These are phyloP conservation scores for Mamestra brassicae DNA, from an alignment of 2,888 invertebrate species.

Conservation along the genomic window DNA sequence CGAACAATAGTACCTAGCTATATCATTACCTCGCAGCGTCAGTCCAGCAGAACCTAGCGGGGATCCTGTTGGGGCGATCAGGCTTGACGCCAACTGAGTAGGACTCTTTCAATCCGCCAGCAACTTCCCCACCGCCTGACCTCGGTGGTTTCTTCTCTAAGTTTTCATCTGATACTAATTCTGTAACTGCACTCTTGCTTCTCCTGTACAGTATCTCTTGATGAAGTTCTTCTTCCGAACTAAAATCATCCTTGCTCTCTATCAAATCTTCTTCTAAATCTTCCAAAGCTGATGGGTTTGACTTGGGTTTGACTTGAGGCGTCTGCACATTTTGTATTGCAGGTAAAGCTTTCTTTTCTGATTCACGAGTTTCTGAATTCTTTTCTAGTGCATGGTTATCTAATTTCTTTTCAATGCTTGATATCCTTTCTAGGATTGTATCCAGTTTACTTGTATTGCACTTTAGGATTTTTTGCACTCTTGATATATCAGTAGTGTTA, in stretches of 20 bases:
- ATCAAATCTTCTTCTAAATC: constrained; percentile 77
- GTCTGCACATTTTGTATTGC: constrained; percentile 35
- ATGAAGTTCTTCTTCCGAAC: constrained; percentile 77
- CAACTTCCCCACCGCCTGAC: constrained; percentile 74
- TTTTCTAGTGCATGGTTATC: constrained; percentile 48
- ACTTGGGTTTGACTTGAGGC: constrained; percentile 55
- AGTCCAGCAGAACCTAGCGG: constrained; percentile 86
- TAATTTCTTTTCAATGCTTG: constrained; percentile 79
- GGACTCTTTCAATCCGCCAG: constrained; percentile 50
- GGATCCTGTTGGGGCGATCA: constrained; percentile 77
- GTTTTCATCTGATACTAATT: constrained; percentile 52
- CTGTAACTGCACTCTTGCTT: constrained; percentile 63
- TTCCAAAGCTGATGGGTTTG: constrained; percentile 76
- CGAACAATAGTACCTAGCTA: constrained; percentile 33
- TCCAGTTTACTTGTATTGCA: constrained; percentile 78
- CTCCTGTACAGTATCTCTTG: constrained; percentile 67
- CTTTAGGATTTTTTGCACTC: constrained; percentile 73
- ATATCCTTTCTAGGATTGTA: constrained; percentile 76
- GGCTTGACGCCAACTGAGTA: constrained; percentile 70
- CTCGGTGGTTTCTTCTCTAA: constrained; percentile 56
- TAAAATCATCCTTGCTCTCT: constrained; percentile 71
- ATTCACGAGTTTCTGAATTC: constrained; percentile 8
- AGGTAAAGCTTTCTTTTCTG: constrained; percentile 20
- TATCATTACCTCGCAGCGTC: constrained; percentile 73
- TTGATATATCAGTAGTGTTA: constrained; percentile 69